Evolutionary conservation across 2,113 vertebrate genomes (phyloP).

Genomic region (cat (Felis catus)): DNA sequence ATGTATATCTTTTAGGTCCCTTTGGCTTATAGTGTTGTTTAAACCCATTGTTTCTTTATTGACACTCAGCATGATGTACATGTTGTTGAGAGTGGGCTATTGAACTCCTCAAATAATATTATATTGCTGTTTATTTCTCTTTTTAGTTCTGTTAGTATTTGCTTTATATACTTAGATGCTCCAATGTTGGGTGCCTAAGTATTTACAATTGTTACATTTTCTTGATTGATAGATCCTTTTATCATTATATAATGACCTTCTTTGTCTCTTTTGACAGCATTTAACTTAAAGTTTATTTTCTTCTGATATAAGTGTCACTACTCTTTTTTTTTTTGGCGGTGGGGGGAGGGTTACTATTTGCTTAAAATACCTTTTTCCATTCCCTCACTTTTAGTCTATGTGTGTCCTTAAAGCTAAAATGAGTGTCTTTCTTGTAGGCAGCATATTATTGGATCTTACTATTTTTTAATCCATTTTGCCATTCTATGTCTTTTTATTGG

Average conservation of each 20-base stretch:
- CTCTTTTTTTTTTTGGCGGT: neutral
- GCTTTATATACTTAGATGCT: neutral
- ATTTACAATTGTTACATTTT: neutral
- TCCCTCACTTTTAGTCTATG: neutral
- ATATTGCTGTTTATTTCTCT: neutral
- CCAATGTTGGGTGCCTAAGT: neutral
- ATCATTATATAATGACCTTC: neutral
- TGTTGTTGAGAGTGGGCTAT: neutral
- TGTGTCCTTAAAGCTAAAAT: neutral
- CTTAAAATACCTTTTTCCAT: neutral
- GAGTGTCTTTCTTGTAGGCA: neutral
- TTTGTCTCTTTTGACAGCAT: neutral
- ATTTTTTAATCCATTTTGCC: neutral
- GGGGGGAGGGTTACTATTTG: neutral
- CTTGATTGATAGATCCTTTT: neutral
- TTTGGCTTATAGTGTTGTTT: neutral
- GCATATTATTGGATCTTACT: neutral
- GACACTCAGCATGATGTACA: neutral
- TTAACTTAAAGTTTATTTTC: neutral
- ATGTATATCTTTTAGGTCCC: neutral
- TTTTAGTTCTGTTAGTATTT: neutral
- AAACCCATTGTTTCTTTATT: neutral
- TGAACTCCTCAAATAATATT: neutral
- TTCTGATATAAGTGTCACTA: neutral
- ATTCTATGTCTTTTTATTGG: neutral